Percentiles rank a stretch among this genome's conserved stretches.
Conservation (phyloP, 1,140 invertebrate genomes). For the Heliconius hewitsoni region DNA sequence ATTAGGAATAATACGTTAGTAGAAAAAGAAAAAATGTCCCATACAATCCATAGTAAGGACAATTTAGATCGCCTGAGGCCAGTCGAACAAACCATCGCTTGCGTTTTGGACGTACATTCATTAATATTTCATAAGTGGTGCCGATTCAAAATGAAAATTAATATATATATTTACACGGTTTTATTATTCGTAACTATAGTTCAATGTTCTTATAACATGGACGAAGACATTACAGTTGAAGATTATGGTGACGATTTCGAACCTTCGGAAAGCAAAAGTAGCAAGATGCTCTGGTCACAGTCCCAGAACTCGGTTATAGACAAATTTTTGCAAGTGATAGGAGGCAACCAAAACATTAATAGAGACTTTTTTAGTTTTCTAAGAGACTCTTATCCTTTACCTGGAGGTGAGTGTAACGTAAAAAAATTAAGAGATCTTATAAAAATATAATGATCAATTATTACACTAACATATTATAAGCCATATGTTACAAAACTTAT, state of each 20-base stretch:
- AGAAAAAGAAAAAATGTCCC: not conserved
- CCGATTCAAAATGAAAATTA: conserved; percentile 22
- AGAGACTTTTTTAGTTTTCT: conserved; percentile 57
- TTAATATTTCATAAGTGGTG: not conserved
- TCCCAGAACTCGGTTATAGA: conserved; percentile 46
- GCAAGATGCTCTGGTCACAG: conserved; percentile 39
- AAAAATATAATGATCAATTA: no score
- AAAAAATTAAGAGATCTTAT: no score
- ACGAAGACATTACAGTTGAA: conserved; percentile 29
- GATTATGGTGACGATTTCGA: conserved; percentile 16
- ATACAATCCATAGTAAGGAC: not conserved
- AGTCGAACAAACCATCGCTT: conserved; percentile 15
- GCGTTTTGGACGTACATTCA: conserved; percentile 19
- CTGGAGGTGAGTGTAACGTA: conserved; percentile 53
- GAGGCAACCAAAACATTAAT: conserved; percentile 24
- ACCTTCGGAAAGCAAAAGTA: conserved; percentile 16
- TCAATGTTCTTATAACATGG: not conserved
- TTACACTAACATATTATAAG: no score
- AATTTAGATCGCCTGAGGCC: not conserved
- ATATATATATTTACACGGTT: conserved; percentile 14
- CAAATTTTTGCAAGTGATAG: conserved; percentile 42
- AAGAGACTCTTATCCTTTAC: conserved; percentile 60
- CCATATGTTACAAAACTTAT: no score
- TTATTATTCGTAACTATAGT: conserved; percentile 18
- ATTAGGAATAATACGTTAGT: not conserved